Percentiles rank a stretch among this genome's conserved stretches.
These are phyloP conservation scores for Ambastaia sidthimunki DNA, from an alignment of 2,797 vertebrate species.

Conservation along the genomic window DNA sequence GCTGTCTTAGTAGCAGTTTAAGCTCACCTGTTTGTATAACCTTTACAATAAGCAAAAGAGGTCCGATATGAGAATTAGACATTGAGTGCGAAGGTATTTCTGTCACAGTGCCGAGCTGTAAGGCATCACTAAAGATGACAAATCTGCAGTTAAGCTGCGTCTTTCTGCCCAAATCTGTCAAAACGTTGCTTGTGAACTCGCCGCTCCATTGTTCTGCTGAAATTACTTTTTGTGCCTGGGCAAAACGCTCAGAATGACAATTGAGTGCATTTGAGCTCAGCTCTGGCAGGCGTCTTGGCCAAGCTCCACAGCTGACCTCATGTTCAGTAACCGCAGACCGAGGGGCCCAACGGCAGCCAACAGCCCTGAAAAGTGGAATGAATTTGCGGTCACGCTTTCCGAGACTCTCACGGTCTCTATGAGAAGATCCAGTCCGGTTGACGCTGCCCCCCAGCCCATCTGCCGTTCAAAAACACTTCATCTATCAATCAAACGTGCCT, in stretches of 20 bases:
- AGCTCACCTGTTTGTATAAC: not conserved
- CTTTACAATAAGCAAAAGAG: constrained; percentile 34
- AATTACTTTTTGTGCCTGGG: constrained; percentile 71
- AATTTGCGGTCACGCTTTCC: constrained; percentile 1
- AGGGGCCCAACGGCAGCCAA: constrained; percentile 11
- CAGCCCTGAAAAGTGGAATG: constrained; percentile 21
- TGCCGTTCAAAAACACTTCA: constrained; percentile 40
- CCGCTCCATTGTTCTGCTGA: constrained; percentile 70
- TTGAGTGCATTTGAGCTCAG: constrained; percentile 72
- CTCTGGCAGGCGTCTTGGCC: constrained; percentile 67
- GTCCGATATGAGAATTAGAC: constrained; percentile 24
- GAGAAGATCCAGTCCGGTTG: constrained; percentile 16
- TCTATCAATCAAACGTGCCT: constrained; percentile 42
- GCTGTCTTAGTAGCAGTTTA: constrained; percentile 17
- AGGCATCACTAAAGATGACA: constrained; percentile 45
- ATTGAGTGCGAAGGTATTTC: constrained; percentile 28
- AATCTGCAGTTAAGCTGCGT: constrained; percentile 56
- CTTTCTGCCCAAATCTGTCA: constrained; percentile 71
- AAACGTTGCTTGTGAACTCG: constrained; percentile 67
- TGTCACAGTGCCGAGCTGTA: constrained; percentile 56
- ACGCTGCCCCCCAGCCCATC: constrained; percentile 13
- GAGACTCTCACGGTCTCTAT: constrained; percentile 14
- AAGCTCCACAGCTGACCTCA: constrained; percentile 67
- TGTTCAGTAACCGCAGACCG: constrained; percentile 16
- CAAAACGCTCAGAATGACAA: constrained; percentile 71